These are phyloP conservation scores for Chanos chanos DNA, from an alignment of 2,797 vertebrate species.

Conservation along the genomic window DNA sequence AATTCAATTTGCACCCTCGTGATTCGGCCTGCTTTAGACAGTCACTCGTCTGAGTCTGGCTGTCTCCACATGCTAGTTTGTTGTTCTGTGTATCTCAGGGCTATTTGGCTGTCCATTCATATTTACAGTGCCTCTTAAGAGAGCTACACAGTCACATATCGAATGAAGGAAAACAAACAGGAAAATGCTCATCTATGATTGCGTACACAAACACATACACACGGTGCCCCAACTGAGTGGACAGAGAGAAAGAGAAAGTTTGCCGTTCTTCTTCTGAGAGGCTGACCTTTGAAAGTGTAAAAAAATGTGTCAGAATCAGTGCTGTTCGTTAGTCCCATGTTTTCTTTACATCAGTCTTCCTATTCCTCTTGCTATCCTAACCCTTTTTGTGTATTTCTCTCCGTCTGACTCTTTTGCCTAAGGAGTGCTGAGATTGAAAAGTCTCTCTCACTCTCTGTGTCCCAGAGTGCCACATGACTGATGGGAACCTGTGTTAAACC, in stretches of 20 bases:
- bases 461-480: slow-evolving; percentile 3
- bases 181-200: not conserved
- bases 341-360: not conserved
- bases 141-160: not conserved
- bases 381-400: not conserved
- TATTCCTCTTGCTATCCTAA: not conserved
- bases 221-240: too few relatives aligned
- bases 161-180: not conserved
- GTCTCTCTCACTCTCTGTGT: not conserved
- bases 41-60: slow-evolving; percentile 60
- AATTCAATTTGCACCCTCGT: slow-evolving; percentile 79
- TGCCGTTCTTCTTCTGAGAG: too few relatives aligned
- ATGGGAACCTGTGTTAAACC: slow-evolving; percentile 12
- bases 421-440: slow-evolving; percentile 3
- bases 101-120: not conserved
- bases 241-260: too few relatives aligned
- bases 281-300: too few relatives aligned
- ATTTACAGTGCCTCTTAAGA: too few relatives aligned
- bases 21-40: slow-evolving; percentile 73
- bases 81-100: not conserved
- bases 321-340: not conserved
- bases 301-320: too few relatives aligned
- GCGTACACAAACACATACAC: not conserved
- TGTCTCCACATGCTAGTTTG: slow-evolving; percentile 44
- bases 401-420: not conserved